Evolutionary conservation across 2,797 vertebrate species (phyloP).

Genomic region (Mycteria americana): DNA sequence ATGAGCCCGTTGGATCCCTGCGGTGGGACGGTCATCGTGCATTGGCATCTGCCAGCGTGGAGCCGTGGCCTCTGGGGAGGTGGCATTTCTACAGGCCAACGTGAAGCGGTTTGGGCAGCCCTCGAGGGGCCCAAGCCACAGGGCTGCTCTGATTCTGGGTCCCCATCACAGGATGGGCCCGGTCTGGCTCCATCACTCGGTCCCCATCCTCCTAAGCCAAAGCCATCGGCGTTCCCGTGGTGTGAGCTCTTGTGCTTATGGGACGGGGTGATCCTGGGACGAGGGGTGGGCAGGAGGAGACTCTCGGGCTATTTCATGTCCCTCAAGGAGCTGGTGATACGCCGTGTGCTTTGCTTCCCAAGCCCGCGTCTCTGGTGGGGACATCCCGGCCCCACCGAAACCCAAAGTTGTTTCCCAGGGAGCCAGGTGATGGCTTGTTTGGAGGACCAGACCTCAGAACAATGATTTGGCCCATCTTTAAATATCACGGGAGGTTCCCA

Average conservation of each 20-base stretch:
- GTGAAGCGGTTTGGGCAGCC: neutral
- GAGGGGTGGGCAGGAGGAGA: neutral
- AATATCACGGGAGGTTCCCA: accelerated
- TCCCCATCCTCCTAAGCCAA: neutral
- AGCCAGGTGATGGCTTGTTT: neutral
- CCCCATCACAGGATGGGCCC: too few relatives aligned
- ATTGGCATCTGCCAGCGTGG: accelerated
- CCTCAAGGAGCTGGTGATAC: accelerated
- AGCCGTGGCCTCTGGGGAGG: neutral
- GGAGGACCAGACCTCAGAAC: neutral
- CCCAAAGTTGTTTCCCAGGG: neutral
- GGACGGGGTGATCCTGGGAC: neutral
- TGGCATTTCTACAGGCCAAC: accelerated
- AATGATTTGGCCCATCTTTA: neutral
- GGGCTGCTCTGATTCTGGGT: neutral
- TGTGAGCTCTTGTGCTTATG: neutral
- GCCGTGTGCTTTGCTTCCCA: accelerated
- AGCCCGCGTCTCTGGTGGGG: neutral
- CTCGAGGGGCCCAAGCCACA: too few relatives aligned
- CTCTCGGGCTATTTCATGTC: accelerated
- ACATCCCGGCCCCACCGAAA: too few relatives aligned
- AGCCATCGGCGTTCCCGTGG: neutral
- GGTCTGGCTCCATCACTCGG: accelerated
- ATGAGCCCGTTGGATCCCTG: neutral
- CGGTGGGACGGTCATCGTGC: accelerated